phyloP scores from a whole-genome alignment of 1,140 invertebrate species.

The Dendroctonus ponderosae region DNA sequence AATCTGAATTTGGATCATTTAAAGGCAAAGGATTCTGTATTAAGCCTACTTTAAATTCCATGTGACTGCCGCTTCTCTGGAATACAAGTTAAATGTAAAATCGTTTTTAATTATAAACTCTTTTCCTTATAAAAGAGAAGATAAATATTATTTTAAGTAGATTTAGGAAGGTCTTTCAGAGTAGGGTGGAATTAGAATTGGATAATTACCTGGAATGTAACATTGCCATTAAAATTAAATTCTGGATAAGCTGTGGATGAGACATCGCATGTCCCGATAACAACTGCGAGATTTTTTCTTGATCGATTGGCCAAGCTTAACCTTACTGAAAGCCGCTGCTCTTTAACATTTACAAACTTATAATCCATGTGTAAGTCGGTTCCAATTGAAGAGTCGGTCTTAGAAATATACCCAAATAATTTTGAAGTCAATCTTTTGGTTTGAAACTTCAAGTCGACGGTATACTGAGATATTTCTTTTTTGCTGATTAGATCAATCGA shows the following conservation, averaged over 20 bases:
- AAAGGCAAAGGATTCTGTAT: constrained; percentile 38
- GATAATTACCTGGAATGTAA: constrained; percentile 61
- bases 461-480: constrained; percentile 67
- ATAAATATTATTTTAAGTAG: too few species aligned
- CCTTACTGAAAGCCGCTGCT: constrained; percentile 67
- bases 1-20: constrained; percentile 51
- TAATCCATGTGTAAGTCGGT: constrained; percentile 65
- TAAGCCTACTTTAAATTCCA: constrained; percentile 55
- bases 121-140: not conserved
- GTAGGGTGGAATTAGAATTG: not conserved
- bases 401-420: constrained; percentile 66
- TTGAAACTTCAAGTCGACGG: constrained; percentile 66
- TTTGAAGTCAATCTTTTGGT: constrained; percentile 66
- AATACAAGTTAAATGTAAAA: constrained; percentile 28
- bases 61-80: constrained; percentile 56
- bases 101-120: constrained; percentile 4
- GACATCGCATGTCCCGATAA: constrained; percentile 62
- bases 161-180: too few species aligned
- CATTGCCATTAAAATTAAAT: constrained; percentile 67
- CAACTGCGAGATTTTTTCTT: constrained; percentile 57
- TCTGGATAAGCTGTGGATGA: constrained; percentile 73
- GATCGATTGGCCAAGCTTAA: constrained; percentile 64
- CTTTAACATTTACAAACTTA: constrained; percentile 64
- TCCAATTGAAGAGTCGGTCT: constrained; percentile 54
- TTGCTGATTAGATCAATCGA: constrained; percentile 59